phyloP scores from a whole-genome alignment of 2,888 invertebrate species.

The Aspidiotus destructor region DNA sequence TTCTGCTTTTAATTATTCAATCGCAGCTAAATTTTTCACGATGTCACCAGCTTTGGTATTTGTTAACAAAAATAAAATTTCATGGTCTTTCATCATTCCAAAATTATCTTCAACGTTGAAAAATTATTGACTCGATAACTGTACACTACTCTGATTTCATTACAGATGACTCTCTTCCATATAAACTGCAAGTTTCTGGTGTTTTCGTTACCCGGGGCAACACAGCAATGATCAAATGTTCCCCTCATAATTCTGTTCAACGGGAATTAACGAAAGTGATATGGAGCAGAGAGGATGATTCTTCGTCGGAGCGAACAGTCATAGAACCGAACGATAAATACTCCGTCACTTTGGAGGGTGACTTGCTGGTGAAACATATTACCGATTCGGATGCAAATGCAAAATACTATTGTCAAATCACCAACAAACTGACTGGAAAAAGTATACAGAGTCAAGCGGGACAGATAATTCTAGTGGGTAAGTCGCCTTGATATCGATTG shows the following conservation, averaged over 20 bases:
- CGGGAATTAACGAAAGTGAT: slow-evolving; percentile 35
- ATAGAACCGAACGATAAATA: slow-evolving; percentile 42
- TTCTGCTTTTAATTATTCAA: not conserved
- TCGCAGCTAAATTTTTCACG: not conserved
- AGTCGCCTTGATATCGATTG: not conserved
- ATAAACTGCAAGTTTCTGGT: slow-evolving; percentile 39
- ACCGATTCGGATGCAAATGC: slow-evolving; percentile 61
- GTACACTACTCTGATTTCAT: slow-evolving; percentile 7
- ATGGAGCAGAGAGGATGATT: slow-evolving; percentile 39
- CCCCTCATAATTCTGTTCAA: slow-evolving; percentile 36
- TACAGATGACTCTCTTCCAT: slow-evolving; percentile 35
- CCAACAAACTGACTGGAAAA: slow-evolving; percentile 71
- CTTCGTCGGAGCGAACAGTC: slow-evolving; percentile 8
- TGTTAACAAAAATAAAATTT: no score
- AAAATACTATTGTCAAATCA: slow-evolving; percentile 68
- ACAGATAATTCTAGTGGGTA: slow-evolving; percentile 23
- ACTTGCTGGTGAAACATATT: slow-evolving; percentile 63
- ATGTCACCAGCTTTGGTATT: no score
- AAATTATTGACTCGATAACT: not conserved
- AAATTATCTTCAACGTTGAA: no score
- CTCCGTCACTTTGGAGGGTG: slow-evolving; percentile 61
- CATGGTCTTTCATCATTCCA: no score
- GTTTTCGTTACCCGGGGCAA: slow-evolving; percentile 40
- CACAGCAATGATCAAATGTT: slow-evolving; percentile 40
- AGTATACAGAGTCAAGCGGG: slow-evolving; percentile 60